A percentile compares a stretch with the other conserved stretches of the same genome.
Conservation (phyloP, 2,797 vertebrate species). For the Morus bassanus region DNA sequence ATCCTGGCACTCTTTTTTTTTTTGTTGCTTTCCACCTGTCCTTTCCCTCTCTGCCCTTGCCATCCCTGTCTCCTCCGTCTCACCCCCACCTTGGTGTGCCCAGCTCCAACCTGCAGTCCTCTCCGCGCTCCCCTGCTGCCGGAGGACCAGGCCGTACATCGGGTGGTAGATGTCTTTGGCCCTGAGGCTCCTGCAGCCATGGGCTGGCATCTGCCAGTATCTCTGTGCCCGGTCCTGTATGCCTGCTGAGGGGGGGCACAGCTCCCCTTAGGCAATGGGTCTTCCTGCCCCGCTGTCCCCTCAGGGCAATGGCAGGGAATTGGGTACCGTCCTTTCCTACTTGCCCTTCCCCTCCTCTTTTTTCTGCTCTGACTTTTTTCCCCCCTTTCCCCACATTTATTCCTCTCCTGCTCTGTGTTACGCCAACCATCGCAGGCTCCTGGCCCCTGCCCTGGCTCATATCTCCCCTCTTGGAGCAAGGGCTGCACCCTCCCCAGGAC, state of each 20-base stretch:
- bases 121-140: accelerated
- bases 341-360: not conserved
- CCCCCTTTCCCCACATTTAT: not conserved
- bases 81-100: not conserved
- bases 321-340: not conserved
- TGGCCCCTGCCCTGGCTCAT: not conserved
- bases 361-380: not conserved
- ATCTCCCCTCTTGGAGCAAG: not conserved
- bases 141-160: not conserved
- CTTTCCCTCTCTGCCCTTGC: not conserved
- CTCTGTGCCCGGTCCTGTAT: not conserved
- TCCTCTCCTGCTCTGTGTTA: not conserved
- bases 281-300: accelerated
- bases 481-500: not conserved
- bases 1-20: not conserved
- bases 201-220: not conserved
- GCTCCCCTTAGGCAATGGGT: not conserved
- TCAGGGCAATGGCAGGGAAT: not conserved
- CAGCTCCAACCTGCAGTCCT: not conserved
- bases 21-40: not conserved
- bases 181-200: not conserved
- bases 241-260: not conserved
- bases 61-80: not conserved
- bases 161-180: not conserved
- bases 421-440: not conserved